Evolutionary conservation across 2,113 vertebrate genomes (phyloP).

Genomic region (Dryoscopus gambensis): DNA sequence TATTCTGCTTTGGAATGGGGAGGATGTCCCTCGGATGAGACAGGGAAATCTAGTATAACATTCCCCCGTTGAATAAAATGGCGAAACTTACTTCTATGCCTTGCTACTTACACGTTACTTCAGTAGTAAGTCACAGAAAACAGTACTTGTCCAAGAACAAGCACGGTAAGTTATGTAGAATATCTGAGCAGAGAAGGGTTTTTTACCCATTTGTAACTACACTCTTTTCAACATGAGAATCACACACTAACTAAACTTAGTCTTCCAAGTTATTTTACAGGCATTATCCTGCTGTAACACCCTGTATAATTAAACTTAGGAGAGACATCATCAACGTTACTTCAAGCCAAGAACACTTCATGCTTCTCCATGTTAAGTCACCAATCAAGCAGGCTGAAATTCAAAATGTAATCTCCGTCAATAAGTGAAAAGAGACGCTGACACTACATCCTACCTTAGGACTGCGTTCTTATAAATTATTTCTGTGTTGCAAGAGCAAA

Average conservation of each 20-base stretch:
- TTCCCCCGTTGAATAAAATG: neutral
- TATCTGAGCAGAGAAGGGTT: neutral
- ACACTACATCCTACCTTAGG: neutral
- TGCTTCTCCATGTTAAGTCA: neutral
- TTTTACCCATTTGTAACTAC: neutral
- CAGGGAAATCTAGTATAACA: neutral
- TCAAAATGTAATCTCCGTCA: neutral
- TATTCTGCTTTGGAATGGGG: neutral
- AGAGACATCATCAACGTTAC: neutral
- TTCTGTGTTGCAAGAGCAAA: neutral
- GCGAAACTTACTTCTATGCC: neutral
- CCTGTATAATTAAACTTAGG: neutral
- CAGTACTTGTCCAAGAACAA: neutral
- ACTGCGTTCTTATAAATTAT: neutral
- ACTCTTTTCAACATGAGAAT: neutral
- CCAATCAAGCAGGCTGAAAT: neutral
- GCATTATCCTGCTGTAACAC: neutral
- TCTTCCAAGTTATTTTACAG: neutral
- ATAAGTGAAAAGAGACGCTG: neutral
- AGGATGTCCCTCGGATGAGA: neutral
- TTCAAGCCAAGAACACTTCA: neutral
- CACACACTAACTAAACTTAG: neutral
- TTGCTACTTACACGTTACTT: neutral
- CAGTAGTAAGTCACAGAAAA: neutral
- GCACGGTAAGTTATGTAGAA: neutral